Conservation (phyloP, 2,797 vertebrate species). For the Chelonia mydas region DNA sequence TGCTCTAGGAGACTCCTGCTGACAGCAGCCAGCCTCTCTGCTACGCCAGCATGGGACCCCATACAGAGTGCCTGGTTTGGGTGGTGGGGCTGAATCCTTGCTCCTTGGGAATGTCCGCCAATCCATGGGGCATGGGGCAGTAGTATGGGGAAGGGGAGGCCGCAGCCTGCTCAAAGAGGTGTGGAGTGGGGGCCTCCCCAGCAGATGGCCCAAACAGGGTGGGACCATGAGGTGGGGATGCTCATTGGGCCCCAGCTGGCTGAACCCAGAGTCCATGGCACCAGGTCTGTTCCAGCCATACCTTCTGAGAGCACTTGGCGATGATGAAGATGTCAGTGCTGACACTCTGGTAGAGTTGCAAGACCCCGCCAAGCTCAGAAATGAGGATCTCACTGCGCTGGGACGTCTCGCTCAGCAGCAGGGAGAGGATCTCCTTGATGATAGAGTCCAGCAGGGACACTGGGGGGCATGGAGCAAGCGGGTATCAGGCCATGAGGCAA, state of each 20-base stretch:
- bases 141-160: neutral
- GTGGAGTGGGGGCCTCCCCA: no score
- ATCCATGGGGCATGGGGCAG: neutral
- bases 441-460: slow-evolving; percentile 77
- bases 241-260: no score
- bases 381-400: slow-evolving; percentile 74
- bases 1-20: neutral
- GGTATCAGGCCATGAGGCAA: neutral
- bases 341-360: slow-evolving; percentile 74
- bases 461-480: slow-evolving; percentile 38
- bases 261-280: neutral
- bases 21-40: no score
- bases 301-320: slow-evolving; percentile 81
- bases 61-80: neutral
- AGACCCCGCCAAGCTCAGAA: slow-evolving; percentile 74
- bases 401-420: slow-evolving; percentile 77
- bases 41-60: no score
- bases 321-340: slow-evolving; percentile 75
- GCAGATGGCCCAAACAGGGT: no score
- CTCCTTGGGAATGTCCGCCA: neutral
- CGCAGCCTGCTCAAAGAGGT: neutral
- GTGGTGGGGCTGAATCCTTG: neutral
- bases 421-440: slow-evolving; percentile 74
- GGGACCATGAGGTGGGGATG: neutral
- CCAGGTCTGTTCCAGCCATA: slow-evolving; percentile 36